phyloP scores from a whole-genome alignment of 2,888 invertebrate species.

The Caenorhabditis uteleia region DNA sequence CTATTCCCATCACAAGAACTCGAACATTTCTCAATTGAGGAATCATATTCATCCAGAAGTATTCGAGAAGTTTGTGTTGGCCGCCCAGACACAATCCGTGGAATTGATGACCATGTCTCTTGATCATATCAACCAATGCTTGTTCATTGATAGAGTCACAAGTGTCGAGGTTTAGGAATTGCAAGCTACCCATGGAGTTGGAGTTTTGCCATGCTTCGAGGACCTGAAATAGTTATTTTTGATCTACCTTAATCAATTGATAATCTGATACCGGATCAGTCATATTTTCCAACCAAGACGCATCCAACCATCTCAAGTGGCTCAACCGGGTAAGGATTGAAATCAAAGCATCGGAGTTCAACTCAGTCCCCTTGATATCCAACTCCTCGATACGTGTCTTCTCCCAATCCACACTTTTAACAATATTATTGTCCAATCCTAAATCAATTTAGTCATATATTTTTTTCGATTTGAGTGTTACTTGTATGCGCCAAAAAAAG shows the following conservation, averaged over 20 bases:
- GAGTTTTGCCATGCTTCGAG: constrained; percentile 88
- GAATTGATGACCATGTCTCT: constrained; percentile 86
- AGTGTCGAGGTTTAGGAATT: constrained; percentile 89
- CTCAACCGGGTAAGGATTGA: constrained; percentile 89
- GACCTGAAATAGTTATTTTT: too few species aligned
- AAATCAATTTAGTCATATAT: constrained; percentile 48
- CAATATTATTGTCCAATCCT: constrained; percentile 88
- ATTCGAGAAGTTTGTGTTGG: constrained; percentile 86
- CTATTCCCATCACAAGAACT: constrained; percentile 94
- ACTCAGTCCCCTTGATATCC: constrained; percentile 89
- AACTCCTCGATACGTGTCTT: constrained; percentile 88
- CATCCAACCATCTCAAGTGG: constrained; percentile 85
- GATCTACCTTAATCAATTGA: constrained; percentile 7
- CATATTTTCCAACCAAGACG: constrained; percentile 96
- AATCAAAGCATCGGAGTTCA: constrained; percentile 89
- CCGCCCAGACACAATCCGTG: constrained; percentile 93
- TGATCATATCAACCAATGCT: constrained; percentile 87
- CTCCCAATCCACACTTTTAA: constrained; percentile 98
- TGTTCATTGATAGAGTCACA: constrained; percentile 95
- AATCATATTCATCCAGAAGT: constrained; percentile 93
- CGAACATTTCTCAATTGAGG: constrained; percentile 90
- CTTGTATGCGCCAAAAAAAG: constrained; percentile 96
- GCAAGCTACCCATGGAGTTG: constrained; percentile 80
- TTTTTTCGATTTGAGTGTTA: too few species aligned
- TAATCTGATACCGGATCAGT: constrained; percentile 81